Evolutionary conservation across 2,113 vertebrate species (phyloP).

Genomic region (Clarias gariepinus): DNA sequence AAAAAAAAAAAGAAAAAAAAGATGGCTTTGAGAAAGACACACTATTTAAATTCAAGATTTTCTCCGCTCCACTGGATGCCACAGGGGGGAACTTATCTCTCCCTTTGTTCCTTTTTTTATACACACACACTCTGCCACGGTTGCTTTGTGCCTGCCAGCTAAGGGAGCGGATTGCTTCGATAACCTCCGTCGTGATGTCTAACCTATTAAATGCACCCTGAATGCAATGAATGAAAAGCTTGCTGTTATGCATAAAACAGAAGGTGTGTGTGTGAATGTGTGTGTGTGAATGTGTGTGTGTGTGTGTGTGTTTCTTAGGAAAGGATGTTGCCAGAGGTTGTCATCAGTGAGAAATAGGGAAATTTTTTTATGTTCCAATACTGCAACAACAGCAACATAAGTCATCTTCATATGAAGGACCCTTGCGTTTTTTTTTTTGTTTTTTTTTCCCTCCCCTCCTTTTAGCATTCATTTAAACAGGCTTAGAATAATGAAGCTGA

Average conservation of each 20-base stretch:
- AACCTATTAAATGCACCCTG: slow-evolving; percentile 55
- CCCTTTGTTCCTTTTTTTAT: slow-evolving; percentile 48
- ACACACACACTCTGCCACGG: slow-evolving; percentile 18
- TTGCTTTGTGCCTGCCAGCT: slow-evolving; percentile 50
- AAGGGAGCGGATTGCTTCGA: slow-evolving; percentile 51
- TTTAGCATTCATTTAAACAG: slow-evolving; percentile 33
- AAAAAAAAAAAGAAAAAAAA: not conserved
- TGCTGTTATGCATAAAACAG: slow-evolving; percentile 45
- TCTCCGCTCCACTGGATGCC: slow-evolving; percentile 35
- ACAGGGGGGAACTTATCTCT: slow-evolving; percentile 42
- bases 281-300: slow-evolving; percentile 6
- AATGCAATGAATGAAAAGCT: slow-evolving; percentile 47
- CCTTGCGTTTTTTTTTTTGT: not conserved
- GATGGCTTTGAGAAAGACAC: slow-evolving; percentile 36
- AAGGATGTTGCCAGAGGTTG: slow-evolving; percentile 40
- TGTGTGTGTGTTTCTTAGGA: slow-evolving; percentile 24
- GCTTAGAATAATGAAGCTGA: slow-evolving; percentile 27
- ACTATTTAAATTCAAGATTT: slow-evolving; percentile 40
- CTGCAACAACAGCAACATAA: slow-evolving; percentile 26
- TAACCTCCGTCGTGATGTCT: slow-evolving; percentile 55
- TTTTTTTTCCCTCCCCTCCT: not conserved
- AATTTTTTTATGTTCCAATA: slow-evolving; percentile 38
- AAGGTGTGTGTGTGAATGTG: slow-evolving; percentile 15
- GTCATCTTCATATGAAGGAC: slow-evolving; percentile 35
- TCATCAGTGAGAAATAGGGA: slow-evolving; percentile 29